Evolutionary conservation across 2,888 invertebrate genomes (phyloP), one percentile per base, ranked within the genome.

Genomic region (Drosophila formosana): DNA sequence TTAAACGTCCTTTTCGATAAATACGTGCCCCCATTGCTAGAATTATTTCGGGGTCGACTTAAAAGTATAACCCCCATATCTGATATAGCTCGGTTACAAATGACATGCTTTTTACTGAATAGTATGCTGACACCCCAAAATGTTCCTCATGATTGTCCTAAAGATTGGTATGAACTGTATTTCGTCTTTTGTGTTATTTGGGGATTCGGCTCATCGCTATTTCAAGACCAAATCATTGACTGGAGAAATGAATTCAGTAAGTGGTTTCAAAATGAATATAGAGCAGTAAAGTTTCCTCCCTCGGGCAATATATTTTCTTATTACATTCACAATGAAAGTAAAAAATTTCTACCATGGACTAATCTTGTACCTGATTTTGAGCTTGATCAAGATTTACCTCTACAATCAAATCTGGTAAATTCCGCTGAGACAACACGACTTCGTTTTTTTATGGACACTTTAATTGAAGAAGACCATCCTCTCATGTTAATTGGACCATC

Each of bases 191-290:
- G 96, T 32, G 94, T 96, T 60, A 94, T 98, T 26, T 98, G 98
- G 98, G 97, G 98, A 0, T 99, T 98, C 90, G 98, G 98, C 1
- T 97, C 98, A 0, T 95, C 96, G 0, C 94, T 97, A 64, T 98
- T 97, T 92, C 97, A 97, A 94, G 98, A 98, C 93, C 96, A 98
- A 93, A 93, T 97, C 45, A 94, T 96, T 3, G 98, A 98, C 91
- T 97, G 98, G 95, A 95, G 98, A 46, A 96, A 96, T 80, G 98
- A 98, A 90, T 98, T 98, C 91, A 97, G 96, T 90, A 98, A 98
- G 92, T 98, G 98, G 98, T 99, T 98, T 94, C 93, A 95, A 23
- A 96, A 96, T 75, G 98, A 98, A 93, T 98, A 98, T 92, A 98
- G 98, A 92, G 94, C 96, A 0, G 95, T 98, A 28, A 97, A 97